Evolutionary conservation across 1,140 invertebrate genomes (phyloP).

Genomic region (Zaprionus ghesquierei): DNA sequence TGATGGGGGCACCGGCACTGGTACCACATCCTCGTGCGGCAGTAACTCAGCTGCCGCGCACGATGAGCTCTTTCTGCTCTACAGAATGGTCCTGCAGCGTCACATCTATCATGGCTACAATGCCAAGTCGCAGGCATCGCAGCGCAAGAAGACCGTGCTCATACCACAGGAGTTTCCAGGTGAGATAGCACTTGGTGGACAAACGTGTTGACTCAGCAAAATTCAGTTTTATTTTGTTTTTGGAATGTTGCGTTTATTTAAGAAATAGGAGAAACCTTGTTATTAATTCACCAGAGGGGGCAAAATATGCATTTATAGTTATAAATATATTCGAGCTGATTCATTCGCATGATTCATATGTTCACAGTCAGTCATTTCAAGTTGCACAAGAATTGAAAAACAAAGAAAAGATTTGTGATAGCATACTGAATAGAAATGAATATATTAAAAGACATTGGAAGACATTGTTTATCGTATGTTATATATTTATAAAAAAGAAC

Average conservation of each 20-base stretch:
- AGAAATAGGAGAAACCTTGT: not conserved
- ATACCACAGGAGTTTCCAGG: conserved; percentile 82
- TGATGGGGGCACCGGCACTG: conserved; percentile 25
- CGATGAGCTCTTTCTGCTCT: conserved; percentile 78
- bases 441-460: not conserved
- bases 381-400: not conserved
- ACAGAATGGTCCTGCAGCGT: conserved; percentile 73
- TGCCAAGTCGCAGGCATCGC: conserved; percentile 66
- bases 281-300: not conserved
- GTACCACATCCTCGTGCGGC: conserved; percentile 65
- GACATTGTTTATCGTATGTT: not conserved
- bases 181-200: conserved; percentile 34
- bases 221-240: not conserved
- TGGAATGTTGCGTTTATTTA: not conserved
- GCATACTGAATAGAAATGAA: not conserved
- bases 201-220: not conserved
- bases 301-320: not conserved
- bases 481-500: not conserved
- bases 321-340: not conserved
- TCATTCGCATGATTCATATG: not conserved
- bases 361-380: not conserved
- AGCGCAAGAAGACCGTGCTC: conserved; percentile 77
- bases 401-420: not conserved
- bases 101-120: conserved; percentile 79
- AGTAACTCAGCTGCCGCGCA: conserved; percentile 39